phyloP scores from a whole-genome alignment of 2,797 vertebrate species.

The Myotis vivesi region DNA sequence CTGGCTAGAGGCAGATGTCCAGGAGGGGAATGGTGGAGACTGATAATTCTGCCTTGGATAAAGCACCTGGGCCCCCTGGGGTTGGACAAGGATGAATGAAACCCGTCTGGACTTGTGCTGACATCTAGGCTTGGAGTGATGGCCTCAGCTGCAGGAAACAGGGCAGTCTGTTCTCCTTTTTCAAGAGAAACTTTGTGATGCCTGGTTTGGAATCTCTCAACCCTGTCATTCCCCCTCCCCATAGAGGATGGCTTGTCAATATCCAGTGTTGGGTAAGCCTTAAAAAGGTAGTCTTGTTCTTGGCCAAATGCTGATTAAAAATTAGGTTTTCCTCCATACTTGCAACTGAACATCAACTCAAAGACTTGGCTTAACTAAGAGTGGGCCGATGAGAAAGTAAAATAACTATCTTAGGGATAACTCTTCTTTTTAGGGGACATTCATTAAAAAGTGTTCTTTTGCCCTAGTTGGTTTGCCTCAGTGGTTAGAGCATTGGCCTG shows the following conservation, averaged over 20 bases:
- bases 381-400: background rate
- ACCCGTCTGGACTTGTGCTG: slow-evolving; percentile 58
- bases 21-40: slow-evolving; percentile 55
- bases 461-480: no score
- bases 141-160: slow-evolving; percentile 9
- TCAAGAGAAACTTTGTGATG: slow-evolving; percentile 59
- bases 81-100: slow-evolving; percentile 69
- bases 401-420: background rate
- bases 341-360: slow-evolving; percentile 22
- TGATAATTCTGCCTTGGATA: slow-evolving; percentile 69
- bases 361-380: slow-evolving; percentile 1
- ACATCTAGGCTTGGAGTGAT: slow-evolving; percentile 62
- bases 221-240: slow-evolving; percentile 5
- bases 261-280: slow-evolving; percentile 36
- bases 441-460: background rate
- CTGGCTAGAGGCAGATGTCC: slow-evolving; percentile 47
- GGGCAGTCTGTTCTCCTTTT: slow-evolving; percentile 51
- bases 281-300: slow-evolving; percentile 43
- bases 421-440: background rate
- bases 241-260: slow-evolving; percentile 65
- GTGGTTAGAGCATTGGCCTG: no score
- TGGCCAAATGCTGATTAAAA: slow-evolving; percentile 59
- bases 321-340: slow-evolving; percentile 32
- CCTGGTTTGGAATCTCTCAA: slow-evolving; percentile 60
- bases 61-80: slow-evolving; percentile 48